These are phyloP conservation scores for Drosophila parabipectinata DNA, from an alignment of 1,140 invertebrate species.

Conservation along the genomic window DNA sequence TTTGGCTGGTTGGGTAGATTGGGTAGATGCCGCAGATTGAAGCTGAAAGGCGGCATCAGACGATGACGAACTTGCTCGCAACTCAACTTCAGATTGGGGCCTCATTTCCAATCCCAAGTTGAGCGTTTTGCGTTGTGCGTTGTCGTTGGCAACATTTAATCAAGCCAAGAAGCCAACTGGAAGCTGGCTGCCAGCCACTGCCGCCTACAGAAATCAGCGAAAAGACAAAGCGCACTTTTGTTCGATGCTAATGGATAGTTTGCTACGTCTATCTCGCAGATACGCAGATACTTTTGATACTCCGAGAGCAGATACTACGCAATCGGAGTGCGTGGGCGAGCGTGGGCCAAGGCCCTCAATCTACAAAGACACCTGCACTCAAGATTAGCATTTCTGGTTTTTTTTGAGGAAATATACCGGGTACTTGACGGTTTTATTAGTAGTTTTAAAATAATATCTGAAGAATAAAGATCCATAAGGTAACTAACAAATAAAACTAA, in stretches of 20 bases:
- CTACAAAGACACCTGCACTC: neutral
- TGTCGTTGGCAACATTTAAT: conserved; percentile 79
- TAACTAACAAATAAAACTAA: too few species aligned
- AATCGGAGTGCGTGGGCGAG: conserved; percentile 11
- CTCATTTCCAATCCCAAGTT: too few species aligned
- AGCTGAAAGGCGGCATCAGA: conserved; percentile 63
- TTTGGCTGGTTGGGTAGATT: neutral
- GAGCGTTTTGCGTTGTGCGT: conserved; percentile 46
- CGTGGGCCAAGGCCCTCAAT: neutral
- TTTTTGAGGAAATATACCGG: too few species aligned
- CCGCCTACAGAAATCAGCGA: conserved; percentile 10
- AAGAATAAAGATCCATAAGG: too few species aligned
- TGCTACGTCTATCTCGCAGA: conserved; percentile 26
- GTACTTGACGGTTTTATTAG: too few species aligned
- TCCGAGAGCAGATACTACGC: neutral
- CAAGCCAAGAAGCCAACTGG: conserved; percentile 77
- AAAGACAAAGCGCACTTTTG: conserved; percentile 63
- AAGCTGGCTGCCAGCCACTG: conserved; percentile 46
- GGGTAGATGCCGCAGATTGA: conserved; percentile 33
- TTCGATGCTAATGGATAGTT: conserved; percentile 69
- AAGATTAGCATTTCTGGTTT: neutral
- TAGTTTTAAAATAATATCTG: too few species aligned
- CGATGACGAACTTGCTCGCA: conserved; percentile 18
- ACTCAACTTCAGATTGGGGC: conserved; percentile 3
- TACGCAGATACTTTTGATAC: conserved; percentile 3